These are phyloP conservation scores for Aricia artaxerxes DNA, from an alignment of 2,888 invertebrate genomes.

Conservation along the genomic window DNA sequence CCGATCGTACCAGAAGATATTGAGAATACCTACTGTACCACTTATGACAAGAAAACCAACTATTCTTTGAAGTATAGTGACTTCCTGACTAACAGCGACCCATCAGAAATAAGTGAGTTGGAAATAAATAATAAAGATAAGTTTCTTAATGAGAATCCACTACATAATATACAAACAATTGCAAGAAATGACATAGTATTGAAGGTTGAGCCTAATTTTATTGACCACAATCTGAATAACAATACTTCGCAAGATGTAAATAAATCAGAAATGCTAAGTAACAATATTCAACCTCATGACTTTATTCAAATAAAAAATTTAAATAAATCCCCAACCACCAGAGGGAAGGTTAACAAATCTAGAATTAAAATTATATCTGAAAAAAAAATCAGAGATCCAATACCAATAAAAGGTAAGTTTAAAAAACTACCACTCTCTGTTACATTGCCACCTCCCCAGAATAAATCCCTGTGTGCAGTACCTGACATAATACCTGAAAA, in stretches of 20 bases:
- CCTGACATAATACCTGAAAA: not conserved
- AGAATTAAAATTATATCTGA: constrained; percentile 64
- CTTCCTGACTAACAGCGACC: constrained; percentile 63
- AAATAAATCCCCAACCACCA: not conserved
- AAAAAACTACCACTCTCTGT: constrained; percentile 55
- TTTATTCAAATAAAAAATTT: not conserved
- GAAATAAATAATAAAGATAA: constrained; percentile 42
- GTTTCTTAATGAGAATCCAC: constrained; percentile 33
- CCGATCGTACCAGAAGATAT: constrained; percentile 61
- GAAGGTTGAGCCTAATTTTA: not conserved
- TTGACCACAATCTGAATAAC: constrained; percentile 23
- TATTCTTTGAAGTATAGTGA: constrained; percentile 66
- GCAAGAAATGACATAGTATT: not conserved
- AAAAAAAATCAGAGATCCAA: constrained; percentile 55
- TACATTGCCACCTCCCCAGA: constrained; percentile 50
- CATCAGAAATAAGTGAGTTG: constrained; percentile 45
- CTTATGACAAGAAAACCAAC: constrained; percentile 60
- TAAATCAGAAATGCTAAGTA: constrained; percentile 20
- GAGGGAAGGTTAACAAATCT: constrained; percentile 36
- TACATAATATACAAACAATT: not conserved
- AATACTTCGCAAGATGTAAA: constrained; percentile 31
- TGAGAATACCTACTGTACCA: constrained; percentile 59
- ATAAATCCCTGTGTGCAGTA: constrained; percentile 33
- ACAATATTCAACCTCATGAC: not conserved
- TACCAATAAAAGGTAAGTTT: constrained; percentile 51